phyloP scores from a whole-genome alignment of 2,113 vertebrate species.

The Ondatra zibethicus region DNA sequence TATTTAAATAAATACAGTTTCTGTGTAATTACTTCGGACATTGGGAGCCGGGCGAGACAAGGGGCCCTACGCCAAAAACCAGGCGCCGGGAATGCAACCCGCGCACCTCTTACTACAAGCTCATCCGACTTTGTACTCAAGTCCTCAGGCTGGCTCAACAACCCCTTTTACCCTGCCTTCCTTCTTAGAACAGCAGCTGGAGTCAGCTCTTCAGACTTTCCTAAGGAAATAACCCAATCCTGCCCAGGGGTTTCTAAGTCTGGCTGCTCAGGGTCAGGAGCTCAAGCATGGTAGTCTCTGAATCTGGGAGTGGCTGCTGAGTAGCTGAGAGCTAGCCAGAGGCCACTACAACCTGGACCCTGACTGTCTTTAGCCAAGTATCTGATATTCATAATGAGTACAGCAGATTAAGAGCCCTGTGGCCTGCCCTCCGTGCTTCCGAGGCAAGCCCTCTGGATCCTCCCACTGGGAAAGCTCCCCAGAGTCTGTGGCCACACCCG shows the following conservation, averaged over 20 bases:
- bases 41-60: too few species aligned
- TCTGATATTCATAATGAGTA: neutral
- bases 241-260: neutral
- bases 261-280: too few species aligned
- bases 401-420: neutral
- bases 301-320: neutral
- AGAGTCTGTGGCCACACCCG: too few species aligned
- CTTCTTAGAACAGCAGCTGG: neutral
- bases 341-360: neutral
- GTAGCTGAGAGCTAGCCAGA: neutral
- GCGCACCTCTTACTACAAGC: too few species aligned
- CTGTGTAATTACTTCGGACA: too few species aligned
- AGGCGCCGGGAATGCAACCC: too few species aligned
- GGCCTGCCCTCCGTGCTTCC: neutral
- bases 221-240: accelerated
- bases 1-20: too few species aligned
- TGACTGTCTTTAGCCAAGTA: neutral
- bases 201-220: neutral
- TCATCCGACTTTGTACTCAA: neutral
- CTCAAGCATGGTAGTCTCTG: neutral
- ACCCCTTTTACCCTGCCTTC: neutral
- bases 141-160: neutral
- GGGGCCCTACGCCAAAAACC: too few species aligned
- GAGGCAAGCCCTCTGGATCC: neutral
- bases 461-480: neutral